Percentiles rank a stretch among this genome's conserved stretches.
Evolutionary conservation across 2,888 invertebrate species (phyloP).

Genomic region (Cephonodes hylas): DNA sequence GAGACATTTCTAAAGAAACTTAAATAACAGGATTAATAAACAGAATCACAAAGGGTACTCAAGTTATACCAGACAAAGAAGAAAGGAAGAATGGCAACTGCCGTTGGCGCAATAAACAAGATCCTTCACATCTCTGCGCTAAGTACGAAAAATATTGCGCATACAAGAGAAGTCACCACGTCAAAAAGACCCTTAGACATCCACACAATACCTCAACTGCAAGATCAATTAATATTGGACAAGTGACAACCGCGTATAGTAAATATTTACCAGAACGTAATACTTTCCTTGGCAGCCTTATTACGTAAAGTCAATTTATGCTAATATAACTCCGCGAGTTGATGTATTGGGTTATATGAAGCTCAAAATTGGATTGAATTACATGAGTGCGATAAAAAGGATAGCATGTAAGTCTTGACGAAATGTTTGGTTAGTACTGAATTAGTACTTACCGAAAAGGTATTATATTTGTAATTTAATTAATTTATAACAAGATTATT

Average conservation of each 20-base stretch:
- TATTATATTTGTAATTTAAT: too few species aligned
- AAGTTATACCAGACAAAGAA: slow-evolving; percentile 23
- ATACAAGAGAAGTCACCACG: slow-evolving; percentile 25
- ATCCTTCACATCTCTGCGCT: slow-evolving; percentile 29
- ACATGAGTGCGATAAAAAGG: slow-evolving; percentile 17
- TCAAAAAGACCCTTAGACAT: slow-evolving; percentile 17
- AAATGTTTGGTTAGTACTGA: background rate
- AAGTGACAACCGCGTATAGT: slow-evolving; percentile 33
- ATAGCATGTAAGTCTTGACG: background rate
- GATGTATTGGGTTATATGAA: slow-evolving; percentile 40
- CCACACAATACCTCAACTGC: background rate
- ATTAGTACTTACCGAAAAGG: too few species aligned
- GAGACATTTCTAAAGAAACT: slow-evolving; percentile 5
- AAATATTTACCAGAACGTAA: slow-evolving; percentile 52
- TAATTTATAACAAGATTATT: too few species aligned
- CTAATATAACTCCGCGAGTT: slow-evolving; percentile 42
- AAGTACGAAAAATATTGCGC: slow-evolving; percentile 38
- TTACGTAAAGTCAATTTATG: slow-evolving; percentile 54
- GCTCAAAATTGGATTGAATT: slow-evolving; percentile 32
- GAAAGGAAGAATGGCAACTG: slow-evolving; percentile 24
- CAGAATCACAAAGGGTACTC: slow-evolving; percentile 18
- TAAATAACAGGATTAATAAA: slow-evolving; percentile 20
- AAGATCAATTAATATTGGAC: slow-evolving; percentile 27
- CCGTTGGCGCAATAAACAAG: slow-evolving; percentile 37
- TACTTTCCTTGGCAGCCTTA: slow-evolving; percentile 43